Base-by-base conservation (phyloP, 2,888 invertebrate species). In the Coecobrya sp. region DNA sequence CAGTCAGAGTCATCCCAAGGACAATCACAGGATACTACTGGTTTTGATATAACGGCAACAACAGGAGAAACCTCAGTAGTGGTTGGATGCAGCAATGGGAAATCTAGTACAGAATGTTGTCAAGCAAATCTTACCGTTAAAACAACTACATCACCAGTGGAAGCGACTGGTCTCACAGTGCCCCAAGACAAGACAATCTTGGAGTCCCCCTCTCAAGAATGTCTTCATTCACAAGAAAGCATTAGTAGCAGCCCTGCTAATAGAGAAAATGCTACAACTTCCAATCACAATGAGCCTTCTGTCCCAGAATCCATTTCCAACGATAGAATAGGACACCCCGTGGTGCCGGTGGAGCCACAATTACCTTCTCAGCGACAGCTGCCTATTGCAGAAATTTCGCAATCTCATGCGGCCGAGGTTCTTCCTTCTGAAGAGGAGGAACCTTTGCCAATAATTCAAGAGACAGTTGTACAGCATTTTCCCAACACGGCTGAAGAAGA, bases 401-500 rank as follows among this genome's bases (percentile, higher is more conserved):
- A 82, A 62, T 3, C 16, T n/a, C 82, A 62, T 59, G 22, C 59
- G 10, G 42, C 65, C n/a, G 84, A 62, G 19, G 65, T 45, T 22
- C 25, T 25, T 62, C 62, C 45, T 42, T 25, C 65, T 16, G 45
- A 62, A 42, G 82, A 59, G 10, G 89, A 82, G 10, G 90, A 91
- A 16, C 86, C 62, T 22, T 30, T 86, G 76, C 90, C 90, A 86
- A 86, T 91, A 62, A 79, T 85, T 27, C 84, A 89, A 62, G 68
- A 79, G 19, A 79, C 88, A 16, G 89, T 89, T 27, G 84, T 89
- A 19, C 90, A 91, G 25, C 90, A 91, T 86, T 91, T 91, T 76
- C 90, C 90, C 8, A 91, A 73, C 27, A 73, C 90, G 7, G 3
- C 76, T 49, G 90, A 91, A 10, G 90, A 91, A 68, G 90, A 91